These are phyloP conservation scores for Orgyia antiqua DNA, from an alignment of 2,888 invertebrate species.

Conservation along the genomic window DNA sequence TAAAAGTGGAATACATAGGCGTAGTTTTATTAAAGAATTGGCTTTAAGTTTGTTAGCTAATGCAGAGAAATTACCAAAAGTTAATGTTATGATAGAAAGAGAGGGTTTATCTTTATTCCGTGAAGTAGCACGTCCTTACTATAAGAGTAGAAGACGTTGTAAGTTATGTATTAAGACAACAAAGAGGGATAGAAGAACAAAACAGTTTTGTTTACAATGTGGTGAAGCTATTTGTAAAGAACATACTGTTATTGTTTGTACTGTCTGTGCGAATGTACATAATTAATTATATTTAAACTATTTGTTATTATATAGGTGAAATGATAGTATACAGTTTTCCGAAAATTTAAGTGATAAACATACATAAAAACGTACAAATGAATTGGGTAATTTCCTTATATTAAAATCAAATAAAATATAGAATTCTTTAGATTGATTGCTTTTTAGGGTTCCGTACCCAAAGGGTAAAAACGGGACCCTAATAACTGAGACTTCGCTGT, in stretches of 20 bases:
- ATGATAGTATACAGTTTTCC: too few relatives aligned
- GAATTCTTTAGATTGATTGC: too few relatives aligned
- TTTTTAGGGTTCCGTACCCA: too few relatives aligned
- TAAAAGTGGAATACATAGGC: constrained; percentile 37
- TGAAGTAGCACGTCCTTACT: constrained; percentile 17
- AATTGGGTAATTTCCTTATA: too few relatives aligned
- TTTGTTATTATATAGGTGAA: too few relatives aligned
- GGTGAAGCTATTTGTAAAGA: constrained; percentile 57
- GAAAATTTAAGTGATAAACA: too few relatives aligned
- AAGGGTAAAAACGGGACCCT: too few relatives aligned
- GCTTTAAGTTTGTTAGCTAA: constrained; percentile 47
- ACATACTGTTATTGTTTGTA: constrained; percentile 51
- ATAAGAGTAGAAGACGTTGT: constrained; percentile 44
- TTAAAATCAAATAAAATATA: too few relatives aligned
- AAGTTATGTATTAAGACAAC: constrained; percentile 43
- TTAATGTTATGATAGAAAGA: constrained; percentile 17
- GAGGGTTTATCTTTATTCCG: constrained; percentile 8
- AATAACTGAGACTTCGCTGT: too few relatives aligned
- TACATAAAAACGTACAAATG: too few relatives aligned
- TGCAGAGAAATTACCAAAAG: constrained; percentile 22
- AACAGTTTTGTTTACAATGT: constrained; percentile 52
- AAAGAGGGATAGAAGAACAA: constrained; percentile 57
- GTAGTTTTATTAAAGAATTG: constrained; percentile 54
- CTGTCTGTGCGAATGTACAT: constrained; percentile 40
- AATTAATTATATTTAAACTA: too few relatives aligned